Evolutionary conservation across 2,888 invertebrate species (phyloP).

Genomic region (Torymus aiolomorphi): DNA sequence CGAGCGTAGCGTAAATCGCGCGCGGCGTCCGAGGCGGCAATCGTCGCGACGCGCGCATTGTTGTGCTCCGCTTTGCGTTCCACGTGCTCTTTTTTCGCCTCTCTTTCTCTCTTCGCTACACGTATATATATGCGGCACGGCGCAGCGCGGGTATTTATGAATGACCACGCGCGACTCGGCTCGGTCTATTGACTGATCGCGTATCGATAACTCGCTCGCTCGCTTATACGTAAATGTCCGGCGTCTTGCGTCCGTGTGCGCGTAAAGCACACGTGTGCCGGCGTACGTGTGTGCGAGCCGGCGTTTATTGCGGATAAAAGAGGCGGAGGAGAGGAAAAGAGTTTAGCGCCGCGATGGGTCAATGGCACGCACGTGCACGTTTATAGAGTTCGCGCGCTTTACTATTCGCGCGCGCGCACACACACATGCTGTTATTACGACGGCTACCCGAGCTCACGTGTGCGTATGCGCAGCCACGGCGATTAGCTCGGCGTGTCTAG

Average conservation of each 20-base stretch:
- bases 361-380: conserved; percentile 37
- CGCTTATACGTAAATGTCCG: no score
- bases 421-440: background rate
- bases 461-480: no score
- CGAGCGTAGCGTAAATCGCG: conserved; percentile 14
- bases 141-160: conserved; percentile 63
- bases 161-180: conserved; percentile 59
- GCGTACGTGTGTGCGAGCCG: background rate
- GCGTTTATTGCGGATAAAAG: conserved; percentile 40
- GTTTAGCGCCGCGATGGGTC: conserved; percentile 28
- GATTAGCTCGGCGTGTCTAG: no score
- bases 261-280: background rate
- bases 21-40: background rate
- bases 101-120: conserved; percentile 8
- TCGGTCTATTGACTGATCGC: conserved; percentile 68
- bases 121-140: no score
- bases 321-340: conserved; percentile 15
- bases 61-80: background rate
- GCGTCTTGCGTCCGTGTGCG: no score
- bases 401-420: no score
- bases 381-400: background rate
- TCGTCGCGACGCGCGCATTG: background rate
- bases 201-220: conserved; percentile 60
- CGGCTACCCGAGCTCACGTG: no score
- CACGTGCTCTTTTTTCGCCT: conserved; percentile 24